phyloP scores from a whole-genome alignment of 2,888 invertebrate species.

The Nysson spinosus region DNA sequence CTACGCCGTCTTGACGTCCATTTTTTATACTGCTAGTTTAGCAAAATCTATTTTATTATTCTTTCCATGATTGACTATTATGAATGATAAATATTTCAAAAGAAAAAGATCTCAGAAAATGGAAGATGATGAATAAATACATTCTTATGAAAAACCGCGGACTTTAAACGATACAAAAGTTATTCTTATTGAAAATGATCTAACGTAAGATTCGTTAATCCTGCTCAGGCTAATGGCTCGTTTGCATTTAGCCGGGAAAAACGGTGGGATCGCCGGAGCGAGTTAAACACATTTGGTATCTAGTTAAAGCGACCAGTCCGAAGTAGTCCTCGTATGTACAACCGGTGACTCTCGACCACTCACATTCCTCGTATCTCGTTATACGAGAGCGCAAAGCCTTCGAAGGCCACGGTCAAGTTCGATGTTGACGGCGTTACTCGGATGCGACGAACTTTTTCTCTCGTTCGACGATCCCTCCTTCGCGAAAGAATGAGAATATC shows the following conservation, averaged over 20 bases:
- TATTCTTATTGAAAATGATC: no score
- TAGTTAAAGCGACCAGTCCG: conserved; percentile 48
- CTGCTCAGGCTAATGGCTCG: conserved; percentile 29
- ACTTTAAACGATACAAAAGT: no score
- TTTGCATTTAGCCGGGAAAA: conserved; percentile 26
- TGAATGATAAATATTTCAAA: no score
- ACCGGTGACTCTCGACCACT: conserved; percentile 47
- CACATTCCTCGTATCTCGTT: conserved; percentile 63
- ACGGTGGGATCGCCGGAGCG: conserved; percentile 19
- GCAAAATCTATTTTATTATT: no score
- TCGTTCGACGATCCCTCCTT: conserved; percentile 41
- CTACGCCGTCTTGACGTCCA: no score
- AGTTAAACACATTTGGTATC: conserved; percentile 34
- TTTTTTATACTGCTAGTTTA: no score
- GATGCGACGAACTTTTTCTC: conserved; percentile 45
- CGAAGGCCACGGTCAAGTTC: conserved; percentile 64
- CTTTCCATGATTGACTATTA: no score
- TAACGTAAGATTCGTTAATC: no score
- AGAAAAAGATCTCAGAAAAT: no score
- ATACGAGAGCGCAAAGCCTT: conserved; percentile 50
- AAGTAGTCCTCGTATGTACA: conserved; percentile 52
- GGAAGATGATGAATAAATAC: no score
- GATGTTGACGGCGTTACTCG: conserved; percentile 54
- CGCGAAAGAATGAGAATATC: conserved; percentile 42
- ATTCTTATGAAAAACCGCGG: no score